Conservation (phyloP, 2,888 invertebrate genomes). For the Eristalinus sepulchralis region DNA sequence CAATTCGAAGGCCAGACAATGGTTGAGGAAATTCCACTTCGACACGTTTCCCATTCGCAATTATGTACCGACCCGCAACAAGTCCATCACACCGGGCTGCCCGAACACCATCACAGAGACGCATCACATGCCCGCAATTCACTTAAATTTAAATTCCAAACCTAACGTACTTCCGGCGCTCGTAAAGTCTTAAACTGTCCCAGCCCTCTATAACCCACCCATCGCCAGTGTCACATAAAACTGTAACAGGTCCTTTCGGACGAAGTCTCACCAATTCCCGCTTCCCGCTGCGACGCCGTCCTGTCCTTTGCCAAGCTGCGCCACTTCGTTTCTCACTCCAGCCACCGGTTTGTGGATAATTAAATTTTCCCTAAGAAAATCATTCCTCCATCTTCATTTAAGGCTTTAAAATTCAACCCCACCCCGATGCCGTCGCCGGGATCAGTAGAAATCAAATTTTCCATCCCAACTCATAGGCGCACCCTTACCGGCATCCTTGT, state of each 20-base stretch:
- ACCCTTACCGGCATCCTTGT: not conserved
- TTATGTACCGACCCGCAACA: conserved; percentile 3
- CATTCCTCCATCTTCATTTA: conserved; percentile 65
- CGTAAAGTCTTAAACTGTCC: conserved; percentile 39
- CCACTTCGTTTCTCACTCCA: conserved; percentile 22
- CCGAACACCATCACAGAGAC: not conserved
- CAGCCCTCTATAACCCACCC: not conserved
- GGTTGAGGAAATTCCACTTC: too few relatives aligned
- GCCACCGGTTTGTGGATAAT: conserved; percentile 51
- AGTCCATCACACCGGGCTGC: not conserved
- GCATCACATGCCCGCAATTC: conserved; percentile 12
- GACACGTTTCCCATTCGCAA: not conserved
- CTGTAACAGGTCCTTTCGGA: conserved; percentile 47
- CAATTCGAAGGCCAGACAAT: too few relatives aligned
- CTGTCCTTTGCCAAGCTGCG: not conserved
- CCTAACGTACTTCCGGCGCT: conserved; percentile 19
- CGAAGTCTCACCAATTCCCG: not conserved
- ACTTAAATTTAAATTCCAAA: conserved; percentile 42
- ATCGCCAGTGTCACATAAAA: not conserved
- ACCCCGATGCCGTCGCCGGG: not conserved
- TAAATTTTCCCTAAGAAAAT: conserved; percentile 68
- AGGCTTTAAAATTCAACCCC: conserved; percentile 27
- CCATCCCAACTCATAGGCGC: conserved; percentile 34
- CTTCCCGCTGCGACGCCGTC: not conserved
- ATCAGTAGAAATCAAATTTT: conserved; percentile 61